Evolutionary conservation across 2,888 invertebrate species (phyloP).

Genomic region (Altica lythri): DNA sequence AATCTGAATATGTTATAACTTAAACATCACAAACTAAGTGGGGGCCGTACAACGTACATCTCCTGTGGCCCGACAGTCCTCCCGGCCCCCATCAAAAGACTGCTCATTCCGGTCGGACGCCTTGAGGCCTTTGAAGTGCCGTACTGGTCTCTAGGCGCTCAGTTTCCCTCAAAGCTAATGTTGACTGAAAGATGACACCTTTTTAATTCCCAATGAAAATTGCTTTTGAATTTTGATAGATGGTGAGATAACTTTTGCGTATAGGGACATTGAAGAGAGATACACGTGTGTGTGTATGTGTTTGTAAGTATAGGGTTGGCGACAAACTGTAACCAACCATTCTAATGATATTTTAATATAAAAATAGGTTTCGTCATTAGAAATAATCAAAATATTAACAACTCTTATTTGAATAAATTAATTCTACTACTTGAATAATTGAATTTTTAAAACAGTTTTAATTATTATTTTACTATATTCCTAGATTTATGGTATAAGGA

Average conservation of each 20-base stretch:
- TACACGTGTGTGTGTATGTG: conserved; percentile 12
- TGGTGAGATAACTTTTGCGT: conserved; percentile 45
- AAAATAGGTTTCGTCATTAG: too few species aligned
- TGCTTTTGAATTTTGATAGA: conserved; percentile 55
- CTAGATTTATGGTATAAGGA: too few species aligned
- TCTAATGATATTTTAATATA: too few species aligned
- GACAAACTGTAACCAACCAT: too few species aligned
- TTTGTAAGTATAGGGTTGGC: conserved; percentile 18
- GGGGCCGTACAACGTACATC: conserved; percentile 31
- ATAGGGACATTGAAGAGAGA: conserved; percentile 30
- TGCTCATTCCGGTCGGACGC: conserved; percentile 54
- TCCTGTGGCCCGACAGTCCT: conserved; percentile 26
- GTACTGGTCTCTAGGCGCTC: conserved; percentile 39
- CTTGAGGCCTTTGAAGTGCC: conserved; percentile 52
- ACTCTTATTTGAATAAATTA: too few species aligned
- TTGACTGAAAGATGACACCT: conserved; percentile 56
- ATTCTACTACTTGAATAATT: too few species aligned
- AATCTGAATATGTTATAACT: conserved; percentile 50
- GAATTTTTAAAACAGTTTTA: too few species aligned
- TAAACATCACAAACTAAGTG: conserved; percentile 50
- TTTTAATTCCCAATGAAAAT: conserved; percentile 57
- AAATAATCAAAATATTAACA: too few species aligned
- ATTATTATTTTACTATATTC: too few species aligned
- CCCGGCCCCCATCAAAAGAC: conserved; percentile 49
- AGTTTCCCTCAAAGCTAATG: conserved; percentile 50